Percentiles rank a stretch among this genome's conserved stretches.
phyloP scores from a whole-genome alignment of 2,888 invertebrate species.

The Ectemnius continuus region DNA sequence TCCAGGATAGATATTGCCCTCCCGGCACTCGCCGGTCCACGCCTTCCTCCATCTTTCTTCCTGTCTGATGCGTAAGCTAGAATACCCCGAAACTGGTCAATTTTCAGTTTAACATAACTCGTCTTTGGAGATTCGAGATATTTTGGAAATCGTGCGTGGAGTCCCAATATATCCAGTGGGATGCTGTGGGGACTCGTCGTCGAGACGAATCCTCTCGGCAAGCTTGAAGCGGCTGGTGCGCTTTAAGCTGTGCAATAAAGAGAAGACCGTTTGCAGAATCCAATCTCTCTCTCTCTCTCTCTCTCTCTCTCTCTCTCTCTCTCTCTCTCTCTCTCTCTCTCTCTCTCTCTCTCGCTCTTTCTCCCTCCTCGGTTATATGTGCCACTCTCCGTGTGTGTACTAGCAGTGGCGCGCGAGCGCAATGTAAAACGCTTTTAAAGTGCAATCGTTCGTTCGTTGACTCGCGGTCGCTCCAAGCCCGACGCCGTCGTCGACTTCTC shows the following conservation, averaged over 20 bases:
- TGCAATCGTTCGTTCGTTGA: slow-evolving; percentile 59
- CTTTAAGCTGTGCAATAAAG: slow-evolving; percentile 14
- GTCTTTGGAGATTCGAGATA: no score
- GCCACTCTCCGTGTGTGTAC: neutral
- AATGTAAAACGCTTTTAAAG: slow-evolving; percentile 50
- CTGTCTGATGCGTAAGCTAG: neutral
- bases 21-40: neutral
- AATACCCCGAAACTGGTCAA: no score
- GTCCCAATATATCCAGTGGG: neutral
- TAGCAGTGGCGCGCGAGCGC: slow-evolving; percentile 2
- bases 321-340: neutral
- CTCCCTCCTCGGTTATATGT: neutral
- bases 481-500: neutral
- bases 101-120: no score
- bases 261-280: neutral
- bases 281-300: neutral
- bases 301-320: neutral
- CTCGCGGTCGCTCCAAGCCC: slow-evolving; percentile 34
- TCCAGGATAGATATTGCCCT: neutral
- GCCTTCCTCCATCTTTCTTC: neutral
- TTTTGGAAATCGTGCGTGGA: no score
- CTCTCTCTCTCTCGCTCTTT: neutral
- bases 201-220: neutral
- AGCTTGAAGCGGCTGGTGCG: slow-evolving; percentile 16
- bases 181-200: no score